Percentiles rank a stretch among this genome's conserved stretches.
Conservation (phyloP, 2,888 invertebrate species). For the Megamerina dolium region DNA sequence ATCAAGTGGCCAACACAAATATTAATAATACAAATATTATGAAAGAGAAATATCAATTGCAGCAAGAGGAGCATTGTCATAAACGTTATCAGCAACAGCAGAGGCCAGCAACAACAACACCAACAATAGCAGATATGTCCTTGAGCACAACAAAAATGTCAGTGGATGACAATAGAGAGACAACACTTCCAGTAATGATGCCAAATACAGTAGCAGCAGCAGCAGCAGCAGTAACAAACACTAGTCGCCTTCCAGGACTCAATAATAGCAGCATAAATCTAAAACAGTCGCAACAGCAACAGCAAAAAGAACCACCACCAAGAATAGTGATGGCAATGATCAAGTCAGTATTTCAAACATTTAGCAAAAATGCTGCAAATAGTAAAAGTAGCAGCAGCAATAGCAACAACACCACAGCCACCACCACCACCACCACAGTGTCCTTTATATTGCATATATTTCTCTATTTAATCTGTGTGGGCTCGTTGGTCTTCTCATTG, state of each 20-base stretch:
- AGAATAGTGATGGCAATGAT: too few relatives aligned
- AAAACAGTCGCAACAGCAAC: conserved; percentile 3
- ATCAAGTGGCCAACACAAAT: too few relatives aligned
- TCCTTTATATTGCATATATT: conserved; percentile 39
- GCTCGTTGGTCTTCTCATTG: conserved; percentile 46
- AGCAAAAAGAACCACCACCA: conserved; percentile 21
- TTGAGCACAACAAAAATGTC: conserved; percentile 5
- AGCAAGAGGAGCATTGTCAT: too few relatives aligned
- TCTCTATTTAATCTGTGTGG: conserved; percentile 47
- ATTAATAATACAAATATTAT: too few relatives aligned
- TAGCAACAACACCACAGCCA: conserved; percentile 3
- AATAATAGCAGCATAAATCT: conserved; percentile 11
- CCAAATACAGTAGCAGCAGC: conserved; percentile 19
- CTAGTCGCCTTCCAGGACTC: conserved; percentile 27
- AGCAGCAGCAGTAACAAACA: too few relatives aligned
- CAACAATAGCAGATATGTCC: conserved; percentile 6
- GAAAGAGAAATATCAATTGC: too few relatives aligned
- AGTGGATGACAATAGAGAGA: too few relatives aligned
- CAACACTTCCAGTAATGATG: too few relatives aligned
- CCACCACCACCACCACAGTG: conserved; percentile 24
- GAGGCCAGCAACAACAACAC: too few relatives aligned
- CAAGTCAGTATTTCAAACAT: too few relatives aligned
- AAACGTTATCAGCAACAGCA: too few relatives aligned
- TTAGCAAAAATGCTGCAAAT: conserved; percentile 11
- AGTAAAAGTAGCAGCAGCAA: conserved; percentile 11